These are phyloP conservation scores for Myiopsitta monachus DNA, from an alignment of 2,113 vertebrate species.

Conservation along the genomic window DNA sequence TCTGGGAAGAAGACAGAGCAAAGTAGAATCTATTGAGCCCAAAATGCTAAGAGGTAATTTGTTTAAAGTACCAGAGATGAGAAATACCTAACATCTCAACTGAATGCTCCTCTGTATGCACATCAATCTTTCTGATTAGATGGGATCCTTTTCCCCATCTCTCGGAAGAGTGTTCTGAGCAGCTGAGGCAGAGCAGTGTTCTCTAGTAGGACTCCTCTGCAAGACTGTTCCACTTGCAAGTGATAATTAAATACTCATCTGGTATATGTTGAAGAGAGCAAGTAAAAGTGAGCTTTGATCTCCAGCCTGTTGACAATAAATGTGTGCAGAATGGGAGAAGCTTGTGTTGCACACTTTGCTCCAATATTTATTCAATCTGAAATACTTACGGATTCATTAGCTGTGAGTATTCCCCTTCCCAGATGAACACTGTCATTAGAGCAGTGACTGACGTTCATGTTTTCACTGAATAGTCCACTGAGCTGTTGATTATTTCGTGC, in stretches of 20 bases:
- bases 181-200: neutral
- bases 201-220: neutral
- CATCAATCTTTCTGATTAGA: neutral
- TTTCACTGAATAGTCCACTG: neutral
- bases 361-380: neutral
- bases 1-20: neutral
- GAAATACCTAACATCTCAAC: neutral
- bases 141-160: neutral
- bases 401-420: neutral
- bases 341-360: neutral
- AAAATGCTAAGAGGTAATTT: neutral
- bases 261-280: neutral
- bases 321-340: neutral
- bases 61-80: neutral
- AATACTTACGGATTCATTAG: neutral
- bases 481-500: neutral
- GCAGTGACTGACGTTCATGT: accelerated
- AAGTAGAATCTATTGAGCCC: neutral
- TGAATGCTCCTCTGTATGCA: neutral
- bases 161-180: neutral
- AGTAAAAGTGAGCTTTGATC: neutral
- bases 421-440: neutral
- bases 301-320: neutral
- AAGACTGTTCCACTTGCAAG: neutral
- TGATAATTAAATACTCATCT: neutral